Evolutionary conservation across 2,888 invertebrate species (phyloP), one percentile per base, ranked within the genome.

Genomic region (Fragum sueziense): DNA sequence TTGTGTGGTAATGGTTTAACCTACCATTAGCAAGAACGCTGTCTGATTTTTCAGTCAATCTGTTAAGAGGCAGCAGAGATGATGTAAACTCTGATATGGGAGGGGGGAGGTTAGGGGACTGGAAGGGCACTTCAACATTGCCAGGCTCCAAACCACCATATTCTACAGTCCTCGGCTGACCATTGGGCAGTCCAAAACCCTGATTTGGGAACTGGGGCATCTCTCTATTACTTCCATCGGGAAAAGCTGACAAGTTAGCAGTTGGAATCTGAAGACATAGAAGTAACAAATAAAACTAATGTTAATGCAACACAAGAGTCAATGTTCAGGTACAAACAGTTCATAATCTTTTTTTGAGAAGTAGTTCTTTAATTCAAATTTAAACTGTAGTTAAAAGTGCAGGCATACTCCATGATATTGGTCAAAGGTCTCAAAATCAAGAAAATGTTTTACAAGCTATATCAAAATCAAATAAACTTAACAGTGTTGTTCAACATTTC

Each of bases 11-110:
- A n/a, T n/a, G n/a, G n/a, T 37, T 20, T 9, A 20, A 54, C 65
- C 59, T 74, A 84, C 84, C 84, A 61, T 84, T 78, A 2, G 80
- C 84, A 57, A 80, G 62, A 3, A 84, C 69, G 62, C 80, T 80
- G 59, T 84, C 84, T n/a, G 78, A 71, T 54, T 84, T 84, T 47
- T 83, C 78, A 22, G 79, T 61, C 14, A 84, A 33, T 11, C 84
- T 62, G 6, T 73, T 70, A 17, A 82, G 67, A 51, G 82, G 85
- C 57, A 84, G 69, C 57, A 78, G 78, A 47, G 85, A 78, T 52
- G 85, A 85, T 14, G 82, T 84, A 61, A 85, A 85, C 70, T 84
- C 80, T 22, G 80, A 76, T 61, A 83, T 62, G 20, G 83, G 79
- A 59, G 80, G 83, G 59, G 75, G 81, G 17, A 80, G 70, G 25